phyloP scores from a whole-genome alignment of 2,113 vertebrate species.

The Syngnathus typhle region DNA sequence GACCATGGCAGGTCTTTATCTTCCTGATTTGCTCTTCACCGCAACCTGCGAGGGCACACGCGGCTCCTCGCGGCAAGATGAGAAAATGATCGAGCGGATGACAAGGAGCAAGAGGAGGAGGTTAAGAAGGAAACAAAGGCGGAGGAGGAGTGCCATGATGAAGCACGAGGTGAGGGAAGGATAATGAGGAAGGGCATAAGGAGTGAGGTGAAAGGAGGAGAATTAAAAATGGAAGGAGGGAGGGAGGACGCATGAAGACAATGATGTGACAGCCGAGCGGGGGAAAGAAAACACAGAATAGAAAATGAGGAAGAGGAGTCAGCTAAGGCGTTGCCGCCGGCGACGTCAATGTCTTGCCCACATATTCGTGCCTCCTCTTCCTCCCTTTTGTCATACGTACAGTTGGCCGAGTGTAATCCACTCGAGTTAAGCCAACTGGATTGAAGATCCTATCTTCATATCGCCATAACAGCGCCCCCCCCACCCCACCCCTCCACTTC shows the following conservation, averaged over 20 bases:
- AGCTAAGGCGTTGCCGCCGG: constrained; percentile 40
- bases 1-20: not conserved
- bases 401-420: constrained; percentile 17
- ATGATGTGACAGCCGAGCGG: not conserved
- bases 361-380: not conserved
- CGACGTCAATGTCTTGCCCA: constrained; percentile 26
- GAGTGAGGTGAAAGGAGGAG: not conserved
- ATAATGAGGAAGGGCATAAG: not conserved
- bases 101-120: not conserved
- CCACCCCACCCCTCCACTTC: not conserved
- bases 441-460: constrained; percentile 5
- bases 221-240: not conserved
- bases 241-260: constrained; percentile 23
- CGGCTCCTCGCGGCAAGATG: not conserved
- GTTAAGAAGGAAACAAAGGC: not conserved
- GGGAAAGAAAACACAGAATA: not conserved
- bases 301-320: constrained; percentile 33
- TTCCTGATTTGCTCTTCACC: not conserved
- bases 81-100: not conserved
- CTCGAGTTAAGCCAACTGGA: constrained; percentile 12
- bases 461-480: not conserved
- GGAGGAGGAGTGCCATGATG: not conserved
- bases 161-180: not conserved
- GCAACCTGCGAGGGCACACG: not conserved
- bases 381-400: constrained; percentile 2